Evolutionary conservation across 2,113 vertebrate species (phyloP).

Genomic region (Calidris pugnax): DNA sequence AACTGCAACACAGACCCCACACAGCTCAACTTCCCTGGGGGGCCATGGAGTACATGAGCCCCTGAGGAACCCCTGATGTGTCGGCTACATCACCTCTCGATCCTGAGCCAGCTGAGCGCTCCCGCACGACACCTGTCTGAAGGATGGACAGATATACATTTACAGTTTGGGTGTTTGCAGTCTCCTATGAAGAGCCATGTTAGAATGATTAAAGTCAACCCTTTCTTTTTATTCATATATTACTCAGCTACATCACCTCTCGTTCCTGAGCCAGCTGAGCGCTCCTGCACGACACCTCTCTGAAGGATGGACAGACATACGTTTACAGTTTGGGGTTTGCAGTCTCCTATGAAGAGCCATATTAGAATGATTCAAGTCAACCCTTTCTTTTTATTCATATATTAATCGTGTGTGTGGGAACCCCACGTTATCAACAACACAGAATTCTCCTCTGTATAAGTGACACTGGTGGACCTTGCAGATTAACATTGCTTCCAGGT

Average conservation of each 20-base stretch:
- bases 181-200: no score
- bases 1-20: background rate
- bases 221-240: no score
- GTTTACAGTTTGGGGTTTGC: background rate
- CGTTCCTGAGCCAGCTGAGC: background rate
- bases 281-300: background rate
- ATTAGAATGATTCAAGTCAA: background rate
- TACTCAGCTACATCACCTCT: background rate
- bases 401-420: background rate
- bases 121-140: background rate
- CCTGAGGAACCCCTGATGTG: background rate
- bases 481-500: background rate
- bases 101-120: background rate
- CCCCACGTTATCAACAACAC: background rate
- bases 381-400: background rate
- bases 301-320: background rate
- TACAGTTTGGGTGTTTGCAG: background rate
- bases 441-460: background rate
- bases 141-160: background rate
- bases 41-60: background rate
- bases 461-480: background rate
- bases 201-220: no score
- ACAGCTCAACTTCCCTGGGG: background rate
- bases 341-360: background rate
- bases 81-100: background rate